Conservation (phyloP, 2,113 vertebrate species). For the Erythrolamprus reginae region DNA sequence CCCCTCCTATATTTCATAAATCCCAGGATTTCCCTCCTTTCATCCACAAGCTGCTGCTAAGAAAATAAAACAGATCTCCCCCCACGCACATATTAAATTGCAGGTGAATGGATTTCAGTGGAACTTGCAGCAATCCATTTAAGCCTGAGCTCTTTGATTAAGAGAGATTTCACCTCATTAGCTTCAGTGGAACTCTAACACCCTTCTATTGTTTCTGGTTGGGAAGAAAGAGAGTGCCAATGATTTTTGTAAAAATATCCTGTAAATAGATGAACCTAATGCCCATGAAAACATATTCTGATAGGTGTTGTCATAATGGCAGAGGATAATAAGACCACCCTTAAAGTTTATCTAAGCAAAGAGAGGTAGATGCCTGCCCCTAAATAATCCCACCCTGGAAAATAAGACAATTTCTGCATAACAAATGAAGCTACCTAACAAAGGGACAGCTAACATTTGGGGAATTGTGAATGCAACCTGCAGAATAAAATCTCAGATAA, state of each 20-base stretch:
- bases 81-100: conserved; percentile 26
- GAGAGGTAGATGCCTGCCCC: neutral
- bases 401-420: neutral
- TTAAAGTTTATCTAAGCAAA: neutral
- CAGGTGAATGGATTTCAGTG: conserved; percentile 15
- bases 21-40: conserved; percentile 25
- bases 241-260: neutral
- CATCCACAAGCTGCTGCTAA: conserved; percentile 41
- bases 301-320: neutral
- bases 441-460: neutral
- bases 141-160: conserved; percentile 13
- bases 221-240: neutral
- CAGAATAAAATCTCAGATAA: neutral
- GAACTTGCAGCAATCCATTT: conserved; percentile 14
- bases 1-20: conserved; percentile 51
- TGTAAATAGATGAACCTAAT: neutral
- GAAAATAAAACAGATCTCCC: conserved; percentile 42
- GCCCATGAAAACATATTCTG: neutral
- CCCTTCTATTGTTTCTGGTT: neutral
- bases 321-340: neutral
- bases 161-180: neutral
- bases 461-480: neutral
- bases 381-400: neutral
- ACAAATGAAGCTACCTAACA: neutral
- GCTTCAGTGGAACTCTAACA: neutral